Conservation (phyloP, 2,113 vertebrate species). For the Phodopus roborovskii region DNA sequence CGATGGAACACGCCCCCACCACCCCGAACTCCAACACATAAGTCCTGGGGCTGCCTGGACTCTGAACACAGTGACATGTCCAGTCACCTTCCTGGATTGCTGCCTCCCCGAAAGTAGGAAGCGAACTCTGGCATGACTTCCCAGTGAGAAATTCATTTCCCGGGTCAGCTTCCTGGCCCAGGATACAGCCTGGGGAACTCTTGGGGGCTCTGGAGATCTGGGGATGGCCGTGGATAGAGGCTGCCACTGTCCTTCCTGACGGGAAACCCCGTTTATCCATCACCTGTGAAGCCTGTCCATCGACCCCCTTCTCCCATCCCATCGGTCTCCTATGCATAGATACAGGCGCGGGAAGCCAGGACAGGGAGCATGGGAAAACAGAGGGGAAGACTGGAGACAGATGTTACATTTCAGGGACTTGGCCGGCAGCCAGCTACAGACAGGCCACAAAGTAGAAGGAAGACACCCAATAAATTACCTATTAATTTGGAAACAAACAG, state of each 20-base stretch:
- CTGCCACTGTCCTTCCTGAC: no score
- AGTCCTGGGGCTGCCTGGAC: background rate
- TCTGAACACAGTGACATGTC: background rate
- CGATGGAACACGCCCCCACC: no score
- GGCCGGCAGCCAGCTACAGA: background rate
- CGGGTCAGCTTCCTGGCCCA: background rate
- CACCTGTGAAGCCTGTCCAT: no score
- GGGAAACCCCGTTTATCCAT: no score
- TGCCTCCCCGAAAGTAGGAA: background rate
- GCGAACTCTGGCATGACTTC: background rate
- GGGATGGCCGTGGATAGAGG: background rate
- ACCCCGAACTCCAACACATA: background rate
- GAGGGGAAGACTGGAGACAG: background rate
- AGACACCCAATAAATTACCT: background rate
- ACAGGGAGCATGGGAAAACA: rapidly evolving
- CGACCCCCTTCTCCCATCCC: no score
- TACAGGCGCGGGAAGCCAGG: background rate
- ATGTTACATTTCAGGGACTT: background rate
- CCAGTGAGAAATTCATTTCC: background rate
- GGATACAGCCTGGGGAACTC: no score
- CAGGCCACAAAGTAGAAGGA: background rate
- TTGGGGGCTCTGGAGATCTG: background rate
- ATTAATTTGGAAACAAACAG: background rate
- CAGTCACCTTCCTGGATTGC: background rate
- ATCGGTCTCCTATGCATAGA: background rate